Conservation (phyloP, 2,888 invertebrate species). For the Ganaspis brasiliensis region DNA sequence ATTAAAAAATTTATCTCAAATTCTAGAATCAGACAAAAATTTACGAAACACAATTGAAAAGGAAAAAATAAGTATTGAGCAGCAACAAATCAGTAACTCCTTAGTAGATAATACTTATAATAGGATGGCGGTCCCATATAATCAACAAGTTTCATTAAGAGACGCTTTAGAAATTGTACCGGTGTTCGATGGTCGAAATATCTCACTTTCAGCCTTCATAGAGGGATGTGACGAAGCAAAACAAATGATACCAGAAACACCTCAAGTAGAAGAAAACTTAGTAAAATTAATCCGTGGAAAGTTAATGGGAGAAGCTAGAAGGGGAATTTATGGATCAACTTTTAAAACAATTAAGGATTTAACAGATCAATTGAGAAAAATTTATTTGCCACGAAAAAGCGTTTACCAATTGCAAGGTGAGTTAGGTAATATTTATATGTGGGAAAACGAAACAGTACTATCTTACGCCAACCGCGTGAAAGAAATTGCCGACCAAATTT, state of each 20-base stretch:
- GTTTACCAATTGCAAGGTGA: neutral
- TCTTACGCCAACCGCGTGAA: neutral
- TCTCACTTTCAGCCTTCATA: neutral
- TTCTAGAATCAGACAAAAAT: too few species aligned
- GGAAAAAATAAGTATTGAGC: too few species aligned
- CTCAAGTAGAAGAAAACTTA: neutral
- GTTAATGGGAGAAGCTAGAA: neutral
- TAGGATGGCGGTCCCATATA: neutral
- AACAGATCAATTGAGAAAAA: neutral
- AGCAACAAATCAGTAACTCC: too few species aligned
- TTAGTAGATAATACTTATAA: too few species aligned
- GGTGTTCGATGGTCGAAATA: neutral
- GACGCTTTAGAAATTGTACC: neutral
- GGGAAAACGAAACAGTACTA: too few species aligned
- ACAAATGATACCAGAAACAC: neutral
- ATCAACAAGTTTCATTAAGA: too few species aligned
- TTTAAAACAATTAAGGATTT: neutral
- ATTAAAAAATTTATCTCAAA: too few species aligned
- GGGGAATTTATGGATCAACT: neutral
- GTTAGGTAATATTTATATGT: too few species aligned
- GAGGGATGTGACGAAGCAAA: neutral
- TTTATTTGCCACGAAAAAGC: neutral
- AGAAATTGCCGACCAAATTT: slow-evolving; percentile 2
- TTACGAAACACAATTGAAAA: too few species aligned
- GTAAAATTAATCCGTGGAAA: neutral